Percentiles rank a stretch among this genome's conserved stretches.
phyloP scores from a whole-genome alignment of 2,113 vertebrate genomes.

The Marcusenius ussheri region DNA sequence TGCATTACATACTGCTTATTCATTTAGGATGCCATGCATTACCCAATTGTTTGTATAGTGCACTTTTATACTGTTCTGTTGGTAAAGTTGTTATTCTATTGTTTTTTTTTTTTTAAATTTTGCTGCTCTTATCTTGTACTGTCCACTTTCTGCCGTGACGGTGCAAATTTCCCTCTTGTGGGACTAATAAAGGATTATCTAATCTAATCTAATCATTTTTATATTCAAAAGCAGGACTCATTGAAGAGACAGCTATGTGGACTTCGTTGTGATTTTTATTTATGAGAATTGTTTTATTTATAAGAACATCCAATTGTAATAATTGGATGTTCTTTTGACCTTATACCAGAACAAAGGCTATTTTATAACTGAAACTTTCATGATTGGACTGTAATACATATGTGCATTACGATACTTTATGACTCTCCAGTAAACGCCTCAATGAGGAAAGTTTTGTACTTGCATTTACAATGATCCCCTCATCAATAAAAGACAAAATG shows the following conservation, averaged over 20 bases:
- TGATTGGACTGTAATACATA: neutral
- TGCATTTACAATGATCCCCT: neutral
- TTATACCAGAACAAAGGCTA: neutral
- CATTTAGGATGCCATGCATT: neutral
- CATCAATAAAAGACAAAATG: neutral
- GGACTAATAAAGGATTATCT: no score
- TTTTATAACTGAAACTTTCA: neutral
- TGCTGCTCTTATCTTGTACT: no score
- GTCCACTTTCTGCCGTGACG: no score
- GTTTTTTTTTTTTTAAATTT: no score
- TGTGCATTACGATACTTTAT: neutral
- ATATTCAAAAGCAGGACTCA: neutral
- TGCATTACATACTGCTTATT: neutral
- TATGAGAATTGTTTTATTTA: neutral
- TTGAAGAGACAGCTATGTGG: neutral
- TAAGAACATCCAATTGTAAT: no score
- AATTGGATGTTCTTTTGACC: neutral
- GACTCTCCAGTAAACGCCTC: neutral
- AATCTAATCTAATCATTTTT: neutral
- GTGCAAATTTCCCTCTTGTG: no score
- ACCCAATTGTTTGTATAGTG: neutral
- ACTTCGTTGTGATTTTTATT: neutral
- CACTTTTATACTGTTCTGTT: no score
- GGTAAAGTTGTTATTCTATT: no score
- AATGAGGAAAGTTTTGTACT: neutral